Evolutionary conservation across 2,797 vertebrate genomes (phyloP), one percentile per base, ranked within the genome.

Genomic region (Syngnathus rostellatus): DNA sequence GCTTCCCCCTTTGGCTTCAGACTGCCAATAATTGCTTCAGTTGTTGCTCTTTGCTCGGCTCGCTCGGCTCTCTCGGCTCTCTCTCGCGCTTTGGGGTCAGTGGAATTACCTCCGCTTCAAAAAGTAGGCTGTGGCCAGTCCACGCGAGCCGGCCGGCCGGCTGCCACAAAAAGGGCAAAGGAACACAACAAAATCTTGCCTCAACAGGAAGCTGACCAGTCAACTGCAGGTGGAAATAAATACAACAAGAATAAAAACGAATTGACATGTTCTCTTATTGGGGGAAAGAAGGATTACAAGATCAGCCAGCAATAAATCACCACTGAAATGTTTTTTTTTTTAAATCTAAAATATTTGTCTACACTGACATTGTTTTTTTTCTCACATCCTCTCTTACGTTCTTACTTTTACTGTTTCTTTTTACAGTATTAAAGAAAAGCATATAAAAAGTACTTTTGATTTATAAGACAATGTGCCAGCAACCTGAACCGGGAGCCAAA

Each of bases 11-110:
- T 60, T 60, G 65, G 72, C 71, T 70, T 66, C 76, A 54, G 62
- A 67, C 67, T 48, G 72, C 77, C 81, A 82, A 68, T 77, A 78
- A 80, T 67, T 63, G 58, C 77, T 63, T 11, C 59, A 69, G 67
- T 50, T 72, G 74, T 78, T 69, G 77, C 76, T 78, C 57, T 55
- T 21, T 54, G 51, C 66, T 66, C 53, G 37, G 45, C 74, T 63
- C 63, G 51, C 62, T 64, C 12, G 65, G 60, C 77, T 48, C 19
- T 71, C 57, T 43, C 48, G 59, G n/a, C 45, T 46, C 19, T 73
- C 45, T 51, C 31, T 31, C 31, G 31, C 8, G 38, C 67, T 74
- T 17, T 46, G 39, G 45, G 75, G 77, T 81, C 77, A 73, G 59
- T 43, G 66, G 73, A 66, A 82, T 80, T 71, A 72, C 64, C 70